phyloP scores from a whole-genome alignment of 2,888 invertebrate species.

The Hypomecis atomaria region DNA sequence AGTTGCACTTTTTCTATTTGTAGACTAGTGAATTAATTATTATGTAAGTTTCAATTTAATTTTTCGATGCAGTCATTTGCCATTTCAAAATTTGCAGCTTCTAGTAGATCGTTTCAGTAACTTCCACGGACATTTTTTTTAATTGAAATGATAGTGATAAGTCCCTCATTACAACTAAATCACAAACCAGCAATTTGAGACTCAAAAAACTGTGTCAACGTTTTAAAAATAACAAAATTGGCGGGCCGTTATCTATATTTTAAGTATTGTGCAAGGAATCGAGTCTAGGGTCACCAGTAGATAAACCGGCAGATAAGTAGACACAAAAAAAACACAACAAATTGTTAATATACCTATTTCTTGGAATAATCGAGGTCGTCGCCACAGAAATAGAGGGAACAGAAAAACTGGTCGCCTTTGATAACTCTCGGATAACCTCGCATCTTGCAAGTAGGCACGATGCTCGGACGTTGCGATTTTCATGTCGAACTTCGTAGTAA shows the following conservation, averaged over 20 bases:
- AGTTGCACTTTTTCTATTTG: no score
- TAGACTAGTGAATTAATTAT: no score
- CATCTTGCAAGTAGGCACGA: conserved; percentile 17
- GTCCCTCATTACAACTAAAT: not conserved
- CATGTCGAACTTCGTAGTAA: no score
- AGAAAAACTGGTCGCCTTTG: conserved; percentile 38
- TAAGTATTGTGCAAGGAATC: conserved; percentile 71
- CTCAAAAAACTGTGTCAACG: conserved; percentile 3
- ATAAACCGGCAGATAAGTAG: conserved; percentile 71
- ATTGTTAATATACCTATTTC: conserved; percentile 59
- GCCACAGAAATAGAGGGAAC: conserved; percentile 39
- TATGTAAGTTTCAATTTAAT: no score
- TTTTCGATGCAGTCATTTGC: no score
- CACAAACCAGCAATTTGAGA: not conserved
- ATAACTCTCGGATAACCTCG: conserved; percentile 57
- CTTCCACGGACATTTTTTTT: no score
- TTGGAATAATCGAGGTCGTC: conserved; percentile 58
- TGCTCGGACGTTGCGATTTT: conserved; percentile 10
- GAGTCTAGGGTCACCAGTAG: conserved; percentile 64
- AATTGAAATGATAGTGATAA: no score
- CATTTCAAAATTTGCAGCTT: no score
- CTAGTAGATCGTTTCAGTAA: no score
- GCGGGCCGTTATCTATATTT: conserved; percentile 59
- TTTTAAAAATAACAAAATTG: conserved; percentile 58
- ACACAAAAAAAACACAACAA: conserved; percentile 51